Conservation (phyloP, 1,140 invertebrate genomes). For the Drosophila ercepeae region DNA sequence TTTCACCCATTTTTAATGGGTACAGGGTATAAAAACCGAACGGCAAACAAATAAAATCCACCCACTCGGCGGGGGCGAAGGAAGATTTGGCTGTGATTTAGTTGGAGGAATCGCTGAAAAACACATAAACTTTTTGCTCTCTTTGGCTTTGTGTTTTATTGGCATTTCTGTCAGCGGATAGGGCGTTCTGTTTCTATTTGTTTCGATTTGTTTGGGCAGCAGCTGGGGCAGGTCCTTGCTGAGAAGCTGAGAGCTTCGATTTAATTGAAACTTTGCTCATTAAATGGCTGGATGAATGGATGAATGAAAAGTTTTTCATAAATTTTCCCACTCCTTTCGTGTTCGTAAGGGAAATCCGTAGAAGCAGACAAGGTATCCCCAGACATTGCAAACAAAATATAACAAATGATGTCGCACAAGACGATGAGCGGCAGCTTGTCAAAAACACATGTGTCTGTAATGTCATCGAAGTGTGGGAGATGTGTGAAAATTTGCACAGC, state of each 20-base stretch:
- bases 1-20: too few species aligned
- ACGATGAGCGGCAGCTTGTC: conserved; percentile 67
- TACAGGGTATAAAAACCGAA: conserved; percentile 42
- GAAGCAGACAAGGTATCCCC: conserved; percentile 47
- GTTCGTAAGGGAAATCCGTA: not conserved
- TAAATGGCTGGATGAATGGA: conserved; percentile 66
- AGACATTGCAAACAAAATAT: conserved; percentile 73
- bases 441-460: conserved; percentile 68
- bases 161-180: conserved; percentile 48
- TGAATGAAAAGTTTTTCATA: conserved; percentile 40
- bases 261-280: conserved; percentile 81
- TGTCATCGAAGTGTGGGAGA: not conserved
- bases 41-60: conserved; percentile 75
- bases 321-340: conserved; percentile 21
- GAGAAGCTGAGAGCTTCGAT: conserved; percentile 61
- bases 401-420: conserved; percentile 74
- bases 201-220: conserved; percentile 69
- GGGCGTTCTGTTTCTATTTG: conserved; percentile 44
- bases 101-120: conserved; percentile 69
- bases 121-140: conserved; percentile 76
- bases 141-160: conserved; percentile 61
- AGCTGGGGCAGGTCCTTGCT: conserved; percentile 42
- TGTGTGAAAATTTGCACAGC: not conserved
- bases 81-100: conserved; percentile 79
- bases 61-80: conserved; percentile 19